Evolutionary conservation across 2,888 invertebrate species (phyloP).

Genomic region (Rhagonycha fulva): DNA sequence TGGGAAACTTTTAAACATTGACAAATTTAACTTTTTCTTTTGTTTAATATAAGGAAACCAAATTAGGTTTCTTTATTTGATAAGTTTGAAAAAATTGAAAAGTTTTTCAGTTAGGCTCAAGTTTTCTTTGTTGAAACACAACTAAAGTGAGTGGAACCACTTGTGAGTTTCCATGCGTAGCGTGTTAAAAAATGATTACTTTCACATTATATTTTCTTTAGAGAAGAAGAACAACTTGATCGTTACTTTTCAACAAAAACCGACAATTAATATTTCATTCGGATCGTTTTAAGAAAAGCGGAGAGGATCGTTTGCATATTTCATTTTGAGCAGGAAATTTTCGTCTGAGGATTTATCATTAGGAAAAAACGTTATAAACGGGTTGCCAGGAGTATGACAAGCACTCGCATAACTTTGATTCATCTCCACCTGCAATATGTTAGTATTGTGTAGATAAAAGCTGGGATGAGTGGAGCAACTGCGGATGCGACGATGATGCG

Average conservation of each 20-base stretch:
- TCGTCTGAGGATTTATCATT: conserved; percentile 13
- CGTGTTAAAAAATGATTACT: background rate
- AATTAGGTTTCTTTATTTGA: background rate
- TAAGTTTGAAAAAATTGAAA: background rate
- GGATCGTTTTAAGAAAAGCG: conserved; percentile 8
- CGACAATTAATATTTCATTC: conserved; percentile 22
- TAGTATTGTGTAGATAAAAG: background rate
- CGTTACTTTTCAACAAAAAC: conserved; percentile 1
- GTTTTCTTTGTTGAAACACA: background rate
- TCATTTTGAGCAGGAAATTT: conserved; percentile 12
- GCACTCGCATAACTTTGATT: background rate
- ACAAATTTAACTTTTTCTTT: background rate
- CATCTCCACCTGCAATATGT: background rate
- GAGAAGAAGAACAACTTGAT: background rate
- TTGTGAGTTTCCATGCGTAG: background rate
- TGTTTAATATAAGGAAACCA: background rate
- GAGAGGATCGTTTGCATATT: conserved; percentile 14
- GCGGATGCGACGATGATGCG: background rate
- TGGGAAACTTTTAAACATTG: background rate
- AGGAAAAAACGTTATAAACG: background rate
- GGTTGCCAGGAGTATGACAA: background rate
- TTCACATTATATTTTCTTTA: background rate
- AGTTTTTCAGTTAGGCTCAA: background rate
- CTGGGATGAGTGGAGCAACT: background rate
- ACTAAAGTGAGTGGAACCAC: background rate